A percentile compares a stretch with the other conserved stretches of the same genome.
Evolutionary conservation across 2,888 invertebrate genomes (phyloP).

Genomic region (Oxycera nigricornis): DNA sequence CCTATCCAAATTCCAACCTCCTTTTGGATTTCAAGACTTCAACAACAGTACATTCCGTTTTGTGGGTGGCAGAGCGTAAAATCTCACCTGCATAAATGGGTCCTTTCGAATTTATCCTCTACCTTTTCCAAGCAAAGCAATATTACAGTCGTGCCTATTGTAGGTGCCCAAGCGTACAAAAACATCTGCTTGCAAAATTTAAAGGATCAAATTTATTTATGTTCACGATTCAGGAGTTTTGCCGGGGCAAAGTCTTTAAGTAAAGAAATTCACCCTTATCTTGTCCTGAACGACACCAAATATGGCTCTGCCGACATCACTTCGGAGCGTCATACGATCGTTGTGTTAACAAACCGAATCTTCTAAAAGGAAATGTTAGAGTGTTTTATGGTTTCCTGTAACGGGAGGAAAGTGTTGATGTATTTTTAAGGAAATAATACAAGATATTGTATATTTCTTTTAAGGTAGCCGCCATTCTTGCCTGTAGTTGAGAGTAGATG

Average conservation of each 20-base stretch:
- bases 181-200: constrained; percentile 36
- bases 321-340: not conserved
- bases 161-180: constrained; percentile 22
- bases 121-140: not conserved
- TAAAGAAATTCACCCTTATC: not conserved
- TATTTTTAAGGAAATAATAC: too few species aligned
- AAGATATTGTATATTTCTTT: too few species aligned
- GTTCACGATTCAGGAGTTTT: constrained; percentile 21
- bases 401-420: not conserved
- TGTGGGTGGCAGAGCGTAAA: not conserved
- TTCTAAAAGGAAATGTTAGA: not conserved
- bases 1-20: too few species aligned
- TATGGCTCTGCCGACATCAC: not conserved
- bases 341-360: not conserved
- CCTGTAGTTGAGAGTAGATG: too few species aligned
- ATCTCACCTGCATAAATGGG: not conserved
- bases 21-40: too few species aligned
- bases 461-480: too few species aligned
- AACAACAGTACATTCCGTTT: too few species aligned
- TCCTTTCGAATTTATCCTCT: not conserved
- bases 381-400: not conserved
- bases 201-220: constrained; percentile 42
- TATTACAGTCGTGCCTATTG: not conserved
- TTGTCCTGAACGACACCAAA: not conserved
- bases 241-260: constrained; percentile 6